phyloP scores from a whole-genome alignment of 2,888 invertebrate species.

The Lordiphosa andalusiaca region DNA sequence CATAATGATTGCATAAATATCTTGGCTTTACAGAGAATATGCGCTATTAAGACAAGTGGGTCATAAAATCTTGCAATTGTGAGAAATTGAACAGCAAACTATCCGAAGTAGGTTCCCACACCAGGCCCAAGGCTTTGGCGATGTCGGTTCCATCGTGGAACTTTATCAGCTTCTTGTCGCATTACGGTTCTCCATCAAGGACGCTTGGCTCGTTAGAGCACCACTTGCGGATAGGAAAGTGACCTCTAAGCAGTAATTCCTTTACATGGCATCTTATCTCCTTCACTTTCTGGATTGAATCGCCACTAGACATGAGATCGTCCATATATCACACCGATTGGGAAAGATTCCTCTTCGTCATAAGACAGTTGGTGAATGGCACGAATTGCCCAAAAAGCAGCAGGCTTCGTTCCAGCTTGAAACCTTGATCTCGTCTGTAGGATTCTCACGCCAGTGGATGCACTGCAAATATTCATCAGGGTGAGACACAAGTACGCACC shows the following conservation, averaged over 20 bases:
- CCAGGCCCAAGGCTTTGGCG: too few species aligned
- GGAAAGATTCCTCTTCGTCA: not conserved
- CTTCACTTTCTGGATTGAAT: not conserved
- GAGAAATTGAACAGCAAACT: too few species aligned
- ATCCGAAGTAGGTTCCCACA: too few species aligned
- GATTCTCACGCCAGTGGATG: conserved; percentile 6
- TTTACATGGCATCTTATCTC: too few species aligned
- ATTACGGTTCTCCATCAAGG: not conserved
- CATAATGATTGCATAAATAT: too few species aligned
- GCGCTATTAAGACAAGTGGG: too few species aligned
- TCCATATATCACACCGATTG: not conserved
- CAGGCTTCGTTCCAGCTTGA: not conserved
- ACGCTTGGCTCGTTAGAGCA: not conserved
- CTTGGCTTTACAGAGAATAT: too few species aligned
- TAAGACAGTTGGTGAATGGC: not conserved
- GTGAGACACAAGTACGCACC: conserved; percentile 1
- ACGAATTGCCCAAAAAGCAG: not conserved
- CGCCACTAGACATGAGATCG: not conserved
- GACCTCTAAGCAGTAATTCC: not conserved
- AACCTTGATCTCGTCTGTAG: too few species aligned
- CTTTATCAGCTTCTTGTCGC: too few species aligned
- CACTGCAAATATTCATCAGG: conserved; percentile 7
- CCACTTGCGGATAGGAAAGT: conserved; percentile 3
- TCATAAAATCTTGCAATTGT: too few species aligned
- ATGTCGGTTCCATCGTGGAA: too few species aligned